These are phyloP conservation scores for Oreochromis mossambicus DNA, from an alignment of 2,797 vertebrate species.

Conservation along the genomic window DNA sequence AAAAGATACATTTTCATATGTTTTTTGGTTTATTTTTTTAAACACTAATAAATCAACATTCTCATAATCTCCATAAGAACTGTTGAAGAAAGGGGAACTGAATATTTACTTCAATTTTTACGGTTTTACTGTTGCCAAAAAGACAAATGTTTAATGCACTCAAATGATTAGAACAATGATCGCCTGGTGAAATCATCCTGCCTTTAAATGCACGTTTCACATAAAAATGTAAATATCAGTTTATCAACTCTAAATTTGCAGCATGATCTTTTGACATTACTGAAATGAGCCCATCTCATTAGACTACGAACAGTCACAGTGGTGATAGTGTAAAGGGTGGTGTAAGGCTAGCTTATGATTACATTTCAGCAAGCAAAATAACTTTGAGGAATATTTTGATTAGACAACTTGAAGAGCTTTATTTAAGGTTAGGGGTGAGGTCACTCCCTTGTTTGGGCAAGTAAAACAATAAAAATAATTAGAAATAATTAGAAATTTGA, in stretches of 20 bases:
- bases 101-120: background rate
- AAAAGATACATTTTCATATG: background rate
- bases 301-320: background rate
- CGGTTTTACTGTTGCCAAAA: background rate
- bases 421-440: conserved; percentile 1
- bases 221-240: background rate
- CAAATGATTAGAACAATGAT: background rate
- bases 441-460: conserved; percentile 8
- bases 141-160: background rate
- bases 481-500: conserved; percentile 17
- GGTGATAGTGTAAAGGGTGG: background rate
- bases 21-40: background rate
- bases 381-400: conserved; percentile 4
- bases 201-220: background rate
- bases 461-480: conserved; percentile 10
- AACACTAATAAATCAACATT: background rate
- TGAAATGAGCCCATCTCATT: background rate
- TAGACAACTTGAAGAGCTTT: background rate
- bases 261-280: background rate
- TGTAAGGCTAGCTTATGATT: background rate
- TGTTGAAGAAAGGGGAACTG: background rate
- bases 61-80: background rate
- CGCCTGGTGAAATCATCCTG: background rate
- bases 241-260: background rate
- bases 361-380: conserved; percentile 36